Evolutionary conservation across 2,888 invertebrate species (phyloP).

Genomic region (Argyresthia albistria): DNA sequence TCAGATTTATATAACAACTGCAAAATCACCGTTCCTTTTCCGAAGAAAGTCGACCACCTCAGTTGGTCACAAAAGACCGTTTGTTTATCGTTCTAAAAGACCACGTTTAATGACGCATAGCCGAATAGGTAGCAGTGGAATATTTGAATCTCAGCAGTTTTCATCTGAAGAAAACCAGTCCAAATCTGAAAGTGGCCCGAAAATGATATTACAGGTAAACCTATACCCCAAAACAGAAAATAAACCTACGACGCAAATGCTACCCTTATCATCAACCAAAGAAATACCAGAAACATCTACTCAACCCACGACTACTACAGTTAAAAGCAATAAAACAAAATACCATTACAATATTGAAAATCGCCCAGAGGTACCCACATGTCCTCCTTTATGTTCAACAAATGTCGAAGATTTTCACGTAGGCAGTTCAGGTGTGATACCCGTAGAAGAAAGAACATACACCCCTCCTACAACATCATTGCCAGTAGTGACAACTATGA

Average conservation of each 20-base stretch:
- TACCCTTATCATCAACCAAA: slow-evolving; percentile 10
- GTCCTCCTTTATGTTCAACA: slow-evolving; percentile 31
- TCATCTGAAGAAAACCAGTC: not conserved
- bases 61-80: not conserved
- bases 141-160: not conserved
- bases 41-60: slow-evolving; percentile 38
- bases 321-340: not conserved
- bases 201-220: slow-evolving; percentile 78
- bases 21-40: slow-evolving; percentile 43
- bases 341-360: slow-evolving; percentile 15
- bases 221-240: slow-evolving; percentile 63
- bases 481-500: slow-evolving; percentile 22
- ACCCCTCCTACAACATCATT: slow-evolving; percentile 13
- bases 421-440: slow-evolving; percentile 55
- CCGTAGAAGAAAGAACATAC: slow-evolving; percentile 26
- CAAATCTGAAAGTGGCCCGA: slow-evolving; percentile 32
- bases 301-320: not conserved
- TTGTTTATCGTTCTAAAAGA: not conserved
- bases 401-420: slow-evolving; percentile 51
- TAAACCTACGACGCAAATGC: slow-evolving; percentile 14
- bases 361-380: slow-evolving; percentile 20
- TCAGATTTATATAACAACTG: slow-evolving; percentile 48
- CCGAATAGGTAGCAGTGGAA: not conserved
- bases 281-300: slow-evolving; percentile 7
- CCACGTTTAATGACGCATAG: not conserved